Base-by-base conservation (phyloP, 1,140 invertebrate genomes). In the Sminthurides bifidus region DNA sequence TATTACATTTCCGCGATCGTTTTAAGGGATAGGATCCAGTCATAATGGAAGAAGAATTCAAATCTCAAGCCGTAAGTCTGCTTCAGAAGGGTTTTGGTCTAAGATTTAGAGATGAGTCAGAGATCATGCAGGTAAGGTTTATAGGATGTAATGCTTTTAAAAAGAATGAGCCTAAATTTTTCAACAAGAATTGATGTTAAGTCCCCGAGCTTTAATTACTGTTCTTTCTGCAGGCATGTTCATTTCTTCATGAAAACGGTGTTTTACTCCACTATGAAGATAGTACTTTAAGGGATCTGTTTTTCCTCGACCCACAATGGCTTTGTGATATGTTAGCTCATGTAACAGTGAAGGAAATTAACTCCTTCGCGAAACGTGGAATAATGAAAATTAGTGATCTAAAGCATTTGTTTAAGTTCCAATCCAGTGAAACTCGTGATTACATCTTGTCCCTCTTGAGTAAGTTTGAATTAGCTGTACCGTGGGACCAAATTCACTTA, bases 181-280 rank as follows among this genome's bases (percentile, higher is more conserved):
- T 56, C 51, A 23, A 38, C 30, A 37, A 17, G 26, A 37, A 29
- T 56, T 8, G 3, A 29, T 23, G 27, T 26, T 26, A 45, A 15
- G 12, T 46, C n/a, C 8, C 10, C 33, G 8, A 6, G 10, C 14
- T 52, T n/a, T n/a, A n/a, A n/a, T n/a, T n/a, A n/a, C n/a, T n/a
- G n/a, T n/a, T n/a, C 46, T 48, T 52, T 43, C 19, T 35, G 65
- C 91, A 96, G 70, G 93, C 93, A 0, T 95, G 92, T 0, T 79
- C 89, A 56, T 98, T 98, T 73, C 77, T 98, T 1, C 94, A 98
- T 72, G 95, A 98, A 67, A 98, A 97, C 73, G 95, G 92, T 45
- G 85, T 98, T 23, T 74, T 98, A n/a, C 75, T 98, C 0, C 92
- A 98, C 72, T 98, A 97, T 69, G 93, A 98, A 67, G 95, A 98